Evolutionary conservation across 2,113 vertebrate genomes (phyloP).

Genomic region (Holacanthus passer): DNA sequence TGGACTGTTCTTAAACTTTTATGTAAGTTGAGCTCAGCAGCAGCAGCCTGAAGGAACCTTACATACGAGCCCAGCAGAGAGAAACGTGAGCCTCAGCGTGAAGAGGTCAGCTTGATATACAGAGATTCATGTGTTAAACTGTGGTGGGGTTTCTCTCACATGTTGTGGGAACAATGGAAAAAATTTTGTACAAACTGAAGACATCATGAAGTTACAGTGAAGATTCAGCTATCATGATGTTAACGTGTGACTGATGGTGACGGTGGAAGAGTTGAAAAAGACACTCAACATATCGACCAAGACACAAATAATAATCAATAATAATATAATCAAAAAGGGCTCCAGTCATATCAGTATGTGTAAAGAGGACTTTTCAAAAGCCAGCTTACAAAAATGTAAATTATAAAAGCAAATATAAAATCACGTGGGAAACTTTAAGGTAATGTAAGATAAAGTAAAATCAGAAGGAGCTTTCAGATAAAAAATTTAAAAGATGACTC

Average conservation of each 20-base stretch:
- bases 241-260: background rate
- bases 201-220: background rate
- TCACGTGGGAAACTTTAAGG: too few relatives aligned
- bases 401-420: too few relatives aligned
- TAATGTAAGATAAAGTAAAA: too few relatives aligned
- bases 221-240: background rate
- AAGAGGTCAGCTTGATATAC: background rate
- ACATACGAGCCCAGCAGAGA: background rate
- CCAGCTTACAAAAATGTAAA: too few relatives aligned
- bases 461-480: too few relatives aligned
- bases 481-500: too few relatives aligned
- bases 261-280: too few relatives aligned
- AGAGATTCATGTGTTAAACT: background rate
- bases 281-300: background rate
- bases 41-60: background rate
- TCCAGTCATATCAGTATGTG: constrained; percentile 13
- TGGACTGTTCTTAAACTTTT: background rate
- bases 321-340: background rate
- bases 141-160: background rate
- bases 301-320: background rate
- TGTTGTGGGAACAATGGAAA: background rate
- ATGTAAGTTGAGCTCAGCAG: background rate
- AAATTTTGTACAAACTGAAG: background rate
- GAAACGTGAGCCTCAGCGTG: constrained; percentile 2
- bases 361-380: too few relatives aligned